phyloP scores from a whole-genome alignment of 2,888 invertebrate genomes.

The Hemaris fuciformis region DNA sequence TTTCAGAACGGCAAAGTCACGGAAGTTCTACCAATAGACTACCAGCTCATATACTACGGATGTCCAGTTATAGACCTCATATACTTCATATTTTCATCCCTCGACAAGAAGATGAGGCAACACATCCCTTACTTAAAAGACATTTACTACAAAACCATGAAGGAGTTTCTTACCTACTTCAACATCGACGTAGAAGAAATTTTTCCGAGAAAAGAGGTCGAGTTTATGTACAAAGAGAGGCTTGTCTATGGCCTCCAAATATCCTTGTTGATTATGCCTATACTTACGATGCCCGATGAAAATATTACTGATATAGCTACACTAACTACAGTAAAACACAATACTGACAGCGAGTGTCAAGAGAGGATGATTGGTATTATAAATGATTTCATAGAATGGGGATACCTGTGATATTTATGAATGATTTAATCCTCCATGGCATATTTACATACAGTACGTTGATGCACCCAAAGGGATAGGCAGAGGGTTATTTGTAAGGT shows the following conservation, averaged over 20 bases:
- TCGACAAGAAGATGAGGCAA: slow-evolving; percentile 36
- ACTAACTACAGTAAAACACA: slow-evolving; percentile 17
- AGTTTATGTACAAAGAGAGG: slow-evolving; percentile 36
- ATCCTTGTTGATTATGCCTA: slow-evolving; percentile 29
- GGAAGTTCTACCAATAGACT: slow-evolving; percentile 40
- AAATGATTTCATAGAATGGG: slow-evolving; percentile 39
- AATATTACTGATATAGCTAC: slow-evolving; percentile 18
- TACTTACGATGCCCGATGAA: slow-evolving; percentile 21
- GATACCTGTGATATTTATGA: slow-evolving; percentile 27
- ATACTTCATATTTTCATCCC: slow-evolving; percentile 35
- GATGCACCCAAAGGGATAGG: too few species aligned
- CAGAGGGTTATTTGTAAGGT: too few species aligned
- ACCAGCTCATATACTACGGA: slow-evolving; percentile 36
- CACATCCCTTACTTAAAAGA: slow-evolving; percentile 42
- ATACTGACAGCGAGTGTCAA: slow-evolving; percentile 22
- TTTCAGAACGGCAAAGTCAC: slow-evolving; percentile 34
- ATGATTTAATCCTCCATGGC: too few species aligned
- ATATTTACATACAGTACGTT: too few species aligned
- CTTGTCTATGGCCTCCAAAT: slow-evolving; percentile 43
- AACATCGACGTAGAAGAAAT: slow-evolving; percentile 32
- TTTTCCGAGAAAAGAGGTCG: slow-evolving; percentile 41
- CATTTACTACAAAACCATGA: slow-evolving; percentile 39
- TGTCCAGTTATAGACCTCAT: slow-evolving; percentile 36
- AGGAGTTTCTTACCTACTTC: slow-evolving; percentile 38
- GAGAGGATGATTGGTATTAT: slow-evolving; percentile 31